These are phyloP conservation scores for Orthosia cruda DNA, from an alignment of 2,888 invertebrate species.

Conservation along the genomic window DNA sequence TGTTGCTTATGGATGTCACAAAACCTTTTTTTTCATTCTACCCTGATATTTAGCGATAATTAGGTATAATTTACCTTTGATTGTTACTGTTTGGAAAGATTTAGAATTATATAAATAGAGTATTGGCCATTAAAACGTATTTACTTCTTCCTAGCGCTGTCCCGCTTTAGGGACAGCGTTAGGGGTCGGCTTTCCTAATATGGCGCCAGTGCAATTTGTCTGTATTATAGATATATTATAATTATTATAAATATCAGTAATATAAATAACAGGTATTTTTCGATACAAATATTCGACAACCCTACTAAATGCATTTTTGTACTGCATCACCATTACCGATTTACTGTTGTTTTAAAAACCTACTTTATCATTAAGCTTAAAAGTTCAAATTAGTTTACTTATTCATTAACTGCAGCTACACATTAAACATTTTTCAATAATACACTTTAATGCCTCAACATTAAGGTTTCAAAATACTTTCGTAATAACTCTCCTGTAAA, in stretches of 20 bases:
- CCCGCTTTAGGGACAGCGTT: too few relatives aligned
- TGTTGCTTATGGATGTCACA: too few relatives aligned
- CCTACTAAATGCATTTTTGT: slow-evolving; percentile 25
- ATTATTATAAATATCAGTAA: not conserved
- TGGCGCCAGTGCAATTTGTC: too few relatives aligned
- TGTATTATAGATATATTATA: too few relatives aligned
- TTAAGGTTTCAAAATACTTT: slow-evolving; percentile 56
- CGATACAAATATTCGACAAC: slow-evolving; percentile 14
- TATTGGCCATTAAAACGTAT: too few relatives aligned
- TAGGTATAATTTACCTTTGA: too few relatives aligned
- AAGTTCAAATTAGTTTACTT: slow-evolving; percentile 31
- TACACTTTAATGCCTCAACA: slow-evolving; percentile 26
- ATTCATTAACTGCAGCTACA: slow-evolving; percentile 1
- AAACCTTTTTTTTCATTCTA: too few relatives aligned
- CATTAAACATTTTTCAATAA: slow-evolving; percentile 30
- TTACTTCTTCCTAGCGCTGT: too few relatives aligned
- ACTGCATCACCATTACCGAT: slow-evolving; percentile 6
- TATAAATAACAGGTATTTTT: not conserved
- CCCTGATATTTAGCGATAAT: too few relatives aligned
- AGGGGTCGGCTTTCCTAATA: too few relatives aligned
- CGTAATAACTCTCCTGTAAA: slow-evolving; percentile 23
- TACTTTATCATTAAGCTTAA: slow-evolving; percentile 19
- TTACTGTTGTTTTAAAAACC: slow-evolving; percentile 3
- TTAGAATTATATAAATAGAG: too few relatives aligned
- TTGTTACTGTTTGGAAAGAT: too few relatives aligned